Conservation (phyloP, 2,113 vertebrate species). For the Corythaeola cristata region DNA sequence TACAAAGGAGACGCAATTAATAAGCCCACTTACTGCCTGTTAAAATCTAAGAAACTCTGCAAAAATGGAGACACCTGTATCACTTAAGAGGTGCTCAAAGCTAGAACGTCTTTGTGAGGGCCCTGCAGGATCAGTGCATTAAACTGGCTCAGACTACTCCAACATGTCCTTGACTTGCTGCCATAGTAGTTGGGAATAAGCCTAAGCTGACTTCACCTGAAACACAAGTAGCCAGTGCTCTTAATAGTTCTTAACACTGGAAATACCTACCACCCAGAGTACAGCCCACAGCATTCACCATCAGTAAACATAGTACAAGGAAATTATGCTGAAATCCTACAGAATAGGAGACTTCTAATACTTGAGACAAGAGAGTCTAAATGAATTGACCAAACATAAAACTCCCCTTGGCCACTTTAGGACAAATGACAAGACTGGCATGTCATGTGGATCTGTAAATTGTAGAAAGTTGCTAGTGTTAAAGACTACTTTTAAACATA, state of each 20-base stretch:
- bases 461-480: background rate
- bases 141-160: background rate
- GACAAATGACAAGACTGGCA: rapidly evolving
- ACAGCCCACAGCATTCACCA: background rate
- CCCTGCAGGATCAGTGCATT: background rate
- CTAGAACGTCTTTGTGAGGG: background rate
- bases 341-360: background rate
- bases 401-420: background rate
- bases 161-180: background rate
- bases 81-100: background rate
- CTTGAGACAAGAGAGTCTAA: background rate
- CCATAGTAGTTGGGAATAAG: background rate
- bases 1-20: background rate
- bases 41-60: background rate
- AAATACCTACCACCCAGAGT: background rate
- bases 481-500: background rate
- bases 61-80: background rate
- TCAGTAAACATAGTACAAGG: background rate
- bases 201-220: background rate
- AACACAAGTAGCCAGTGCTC: background rate
- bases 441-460: rapidly evolving
- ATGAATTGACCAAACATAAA: background rate
- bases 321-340: background rate
- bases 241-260: background rate
- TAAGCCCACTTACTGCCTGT: background rate